Evolutionary conservation across 1,140 invertebrate species (phyloP).

Genomic region (Apis florea): DNA sequence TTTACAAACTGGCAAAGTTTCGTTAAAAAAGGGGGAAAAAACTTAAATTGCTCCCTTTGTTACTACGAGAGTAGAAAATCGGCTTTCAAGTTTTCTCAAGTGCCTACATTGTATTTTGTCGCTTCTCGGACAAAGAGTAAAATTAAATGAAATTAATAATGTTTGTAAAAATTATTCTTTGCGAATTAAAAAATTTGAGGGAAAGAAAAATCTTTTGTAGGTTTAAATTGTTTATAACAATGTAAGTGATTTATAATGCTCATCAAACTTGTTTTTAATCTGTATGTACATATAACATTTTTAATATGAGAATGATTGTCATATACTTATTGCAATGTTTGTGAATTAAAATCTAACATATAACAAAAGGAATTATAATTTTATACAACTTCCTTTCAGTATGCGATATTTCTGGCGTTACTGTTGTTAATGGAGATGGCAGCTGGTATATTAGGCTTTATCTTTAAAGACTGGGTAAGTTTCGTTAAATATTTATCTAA

Average conservation of each 20-base stretch:
- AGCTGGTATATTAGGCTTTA: slow-evolving; percentile 94
- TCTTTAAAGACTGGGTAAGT: slow-evolving; percentile 97
- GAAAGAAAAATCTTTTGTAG: too few species aligned
- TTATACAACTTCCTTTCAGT: slow-evolving; percentile 84
- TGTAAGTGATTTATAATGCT: too few species aligned
- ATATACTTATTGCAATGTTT: too few species aligned
- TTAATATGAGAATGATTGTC: not conserved
- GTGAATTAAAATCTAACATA: too few species aligned
- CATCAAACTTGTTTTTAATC: not conserved
- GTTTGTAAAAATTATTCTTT: not conserved
- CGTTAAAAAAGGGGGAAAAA: not conserved
- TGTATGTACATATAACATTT: not conserved
- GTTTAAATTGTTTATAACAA: not conserved
- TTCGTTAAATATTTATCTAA: not conserved
- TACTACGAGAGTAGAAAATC: not conserved
- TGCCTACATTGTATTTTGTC: not conserved
- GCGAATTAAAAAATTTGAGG: too few species aligned
- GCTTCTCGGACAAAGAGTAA: not conserved
- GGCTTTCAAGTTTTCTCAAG: not conserved
- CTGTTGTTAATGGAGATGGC: slow-evolving; percentile 95
- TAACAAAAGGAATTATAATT: not conserved
- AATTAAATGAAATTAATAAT: not conserved
- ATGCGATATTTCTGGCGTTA: slow-evolving; percentile 94
- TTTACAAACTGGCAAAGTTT: slow-evolving; percentile 12
- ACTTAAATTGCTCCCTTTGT: not conserved